phyloP scores from a whole-genome alignment of 1,140 invertebrate genomes.

The Atta cephalotes region DNA sequence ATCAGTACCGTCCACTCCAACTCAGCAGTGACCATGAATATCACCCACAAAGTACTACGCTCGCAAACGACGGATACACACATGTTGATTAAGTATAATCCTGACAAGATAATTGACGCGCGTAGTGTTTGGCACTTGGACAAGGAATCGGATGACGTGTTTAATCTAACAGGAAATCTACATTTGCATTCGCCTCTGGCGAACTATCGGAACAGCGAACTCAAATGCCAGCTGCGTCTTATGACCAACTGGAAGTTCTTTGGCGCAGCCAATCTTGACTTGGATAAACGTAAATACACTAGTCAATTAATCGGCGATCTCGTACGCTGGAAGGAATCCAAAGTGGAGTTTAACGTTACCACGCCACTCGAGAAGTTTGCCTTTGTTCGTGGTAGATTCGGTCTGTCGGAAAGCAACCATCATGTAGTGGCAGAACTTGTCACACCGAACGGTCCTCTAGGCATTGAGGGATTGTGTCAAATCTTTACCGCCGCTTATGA shows the following conservation, averaged over 20 bases:
- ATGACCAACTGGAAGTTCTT: constrained; percentile 88
- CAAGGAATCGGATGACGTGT: constrained; percentile 78
- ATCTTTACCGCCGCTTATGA: constrained; percentile 88
- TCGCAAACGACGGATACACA: constrained; percentile 85
- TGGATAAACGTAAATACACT: constrained; percentile 90
- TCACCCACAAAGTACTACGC: constrained; percentile 86
- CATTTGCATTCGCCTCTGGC: constrained; percentile 87
- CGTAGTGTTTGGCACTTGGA: constrained; percentile 87
- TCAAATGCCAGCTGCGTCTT: constrained; percentile 89
- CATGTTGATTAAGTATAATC: constrained; percentile 86
- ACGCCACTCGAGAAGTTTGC: constrained; percentile 90
- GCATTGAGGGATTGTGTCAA: constrained; percentile 88
- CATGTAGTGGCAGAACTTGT: constrained; percentile 91
- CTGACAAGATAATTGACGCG: constrained; percentile 86
- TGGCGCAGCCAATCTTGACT: constrained; percentile 89
- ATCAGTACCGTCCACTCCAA: constrained; percentile 88
- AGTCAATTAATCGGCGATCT: constrained; percentile 83
- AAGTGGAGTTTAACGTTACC: constrained; percentile 89
- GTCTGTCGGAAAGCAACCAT: constrained; percentile 89
- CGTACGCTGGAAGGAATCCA: constrained; percentile 81
- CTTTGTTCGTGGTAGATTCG: constrained; percentile 89
- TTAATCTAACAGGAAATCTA: constrained; percentile 87
- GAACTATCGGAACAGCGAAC: constrained; percentile 89
- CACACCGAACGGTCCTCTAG: constrained; percentile 89
- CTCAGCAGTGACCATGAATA: constrained; percentile 86